Evolutionary conservation across 2,113 vertebrate genomes (phyloP).

Genomic region (Sylvietta virens): DNA sequence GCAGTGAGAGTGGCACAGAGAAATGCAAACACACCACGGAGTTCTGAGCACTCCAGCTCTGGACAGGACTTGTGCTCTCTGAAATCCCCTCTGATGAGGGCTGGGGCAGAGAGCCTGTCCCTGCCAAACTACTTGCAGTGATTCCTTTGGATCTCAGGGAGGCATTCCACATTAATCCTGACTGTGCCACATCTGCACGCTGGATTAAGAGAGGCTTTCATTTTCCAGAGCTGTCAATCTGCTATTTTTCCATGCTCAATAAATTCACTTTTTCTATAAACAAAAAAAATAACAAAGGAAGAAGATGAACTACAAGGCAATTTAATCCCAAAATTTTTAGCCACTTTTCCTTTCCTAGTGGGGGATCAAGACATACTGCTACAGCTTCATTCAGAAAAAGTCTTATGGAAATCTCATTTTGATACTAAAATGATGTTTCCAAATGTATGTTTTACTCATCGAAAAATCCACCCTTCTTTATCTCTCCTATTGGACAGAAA

Average conservation of each 20-base stretch:
- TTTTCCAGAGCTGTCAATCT: conserved; percentile 47
- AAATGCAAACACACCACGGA: neutral
- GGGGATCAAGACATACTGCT: conserved; percentile 35
- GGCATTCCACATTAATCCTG: neutral
- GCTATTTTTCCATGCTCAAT: conserved; percentile 31
- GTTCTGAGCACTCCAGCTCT: neutral
- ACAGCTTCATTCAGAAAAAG: conserved; percentile 50
- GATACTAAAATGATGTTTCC: conserved; percentile 55
- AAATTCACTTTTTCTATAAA: conserved; percentile 35
- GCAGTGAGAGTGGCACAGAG: neutral
- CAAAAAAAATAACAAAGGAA: conserved; percentile 41
- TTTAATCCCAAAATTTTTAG: conserved; percentile 26
- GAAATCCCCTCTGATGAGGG: neutral
- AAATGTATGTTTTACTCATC: conserved; percentile 40
- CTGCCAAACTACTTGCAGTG: neutral
- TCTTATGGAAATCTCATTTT: conserved; percentile 66
- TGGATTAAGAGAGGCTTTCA: conserved; percentile 35
- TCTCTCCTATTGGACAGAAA: conserved; percentile 33
- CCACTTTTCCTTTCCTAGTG: neutral
- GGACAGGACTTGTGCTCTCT: neutral
- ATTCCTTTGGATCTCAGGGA: neutral
- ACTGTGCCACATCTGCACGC: neutral
- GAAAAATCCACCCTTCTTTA: conserved; percentile 46
- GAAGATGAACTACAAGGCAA: conserved; percentile 14
- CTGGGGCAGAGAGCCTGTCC: neutral